Conservation (phyloP, 92 coral and sea anemone species). For the Muricea muricata region DNA sequence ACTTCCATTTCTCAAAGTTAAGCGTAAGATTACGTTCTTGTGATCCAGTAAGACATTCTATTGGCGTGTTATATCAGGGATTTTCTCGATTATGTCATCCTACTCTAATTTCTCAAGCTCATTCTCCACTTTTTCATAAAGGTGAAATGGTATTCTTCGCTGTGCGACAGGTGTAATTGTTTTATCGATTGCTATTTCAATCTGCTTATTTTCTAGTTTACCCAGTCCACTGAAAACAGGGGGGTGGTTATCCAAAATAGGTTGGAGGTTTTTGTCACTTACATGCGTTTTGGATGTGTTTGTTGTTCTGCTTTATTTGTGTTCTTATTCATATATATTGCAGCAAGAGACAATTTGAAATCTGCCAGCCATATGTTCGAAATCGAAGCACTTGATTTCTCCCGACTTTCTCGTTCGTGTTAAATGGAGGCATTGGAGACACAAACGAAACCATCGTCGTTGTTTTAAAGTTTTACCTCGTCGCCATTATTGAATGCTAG, state of each 20-base stretch:
- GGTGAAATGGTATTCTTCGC: slow-evolving; percentile 59
- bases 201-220: slow-evolving; percentile 21
- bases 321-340: not conserved
- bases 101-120: slow-evolving; percentile 48
- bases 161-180: slow-evolving; percentile 55
- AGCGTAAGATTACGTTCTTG: slow-evolving; percentile 52
- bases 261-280: not conserved
- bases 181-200: slow-evolving; percentile 46
- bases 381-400: too few relatives aligned
- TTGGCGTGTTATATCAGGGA: slow-evolving; percentile 42
- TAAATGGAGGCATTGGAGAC: not conserved
- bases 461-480: not conserved
- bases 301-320: not conserved
- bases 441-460: not conserved
- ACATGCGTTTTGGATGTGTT: not conserved
- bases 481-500: not conserved
- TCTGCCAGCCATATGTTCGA: too few relatives aligned
- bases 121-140: slow-evolving; percentile 25
- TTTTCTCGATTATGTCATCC: slow-evolving; percentile 47
- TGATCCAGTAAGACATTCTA: slow-evolving; percentile 56
- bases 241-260: slow-evolving; percentile 57
- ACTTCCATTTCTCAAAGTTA: slow-evolving; percentile 66
- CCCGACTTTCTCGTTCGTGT: too few relatives aligned
- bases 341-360: too few relatives aligned
- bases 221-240: slow-evolving; percentile 65